Base-by-base conservation (phyloP, 1,140 invertebrate genomes). In the Lepidurus arcticus region DNA sequence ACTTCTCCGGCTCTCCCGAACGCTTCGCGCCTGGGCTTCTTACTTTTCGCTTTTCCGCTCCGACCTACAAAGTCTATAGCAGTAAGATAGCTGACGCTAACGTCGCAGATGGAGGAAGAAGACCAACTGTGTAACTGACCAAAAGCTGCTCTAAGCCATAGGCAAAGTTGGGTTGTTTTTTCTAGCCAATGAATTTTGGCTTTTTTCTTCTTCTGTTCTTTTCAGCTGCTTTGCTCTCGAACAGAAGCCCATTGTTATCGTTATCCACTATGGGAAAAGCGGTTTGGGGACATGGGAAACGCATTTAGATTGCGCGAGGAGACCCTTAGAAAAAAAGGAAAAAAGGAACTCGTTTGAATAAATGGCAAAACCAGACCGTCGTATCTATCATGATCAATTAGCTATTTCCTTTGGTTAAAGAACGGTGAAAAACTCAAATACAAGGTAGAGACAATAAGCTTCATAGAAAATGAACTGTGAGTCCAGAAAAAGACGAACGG, bases 101-200 rank as follows among this genome's bases (percentile, higher is more conserved):
- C 34, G 34, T 34, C 34, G 34, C 34, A 34, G 34, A 34, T 34
- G 34, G 34, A 34, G 34, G 34, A 34, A 34, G 34, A 34, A 34
- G 34, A 34, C 34, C 34, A 65, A 65, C 53, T 9, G 53, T 65
- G 53, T 65, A 65, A 65, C 53, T 65, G 53, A 65, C 53, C 53
- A 65, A 65, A 65, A 65, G 53, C 21, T 65, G 53, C 53, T 16
- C 16, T n/a, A 65, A 65, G 53, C 53, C 53, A 65, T 65, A n/a
- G 53, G 53, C 53, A 65, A 65, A 21, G 53, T 65, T 65, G 16
- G 53, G 34, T 34, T 34, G 34, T 34, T 34, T 34, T 34, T 34
- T 34, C 34, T 3, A 34, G 34, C 34, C 34, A 3, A 4, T 4
- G 34, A 2, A 34, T 65, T 65, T 7, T 65, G 9, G 16, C 53